Evolutionary conservation across 2,888 invertebrate species (phyloP), one percentile per base, ranked within the genome.

Genomic region (Dusona sp.): DNA sequence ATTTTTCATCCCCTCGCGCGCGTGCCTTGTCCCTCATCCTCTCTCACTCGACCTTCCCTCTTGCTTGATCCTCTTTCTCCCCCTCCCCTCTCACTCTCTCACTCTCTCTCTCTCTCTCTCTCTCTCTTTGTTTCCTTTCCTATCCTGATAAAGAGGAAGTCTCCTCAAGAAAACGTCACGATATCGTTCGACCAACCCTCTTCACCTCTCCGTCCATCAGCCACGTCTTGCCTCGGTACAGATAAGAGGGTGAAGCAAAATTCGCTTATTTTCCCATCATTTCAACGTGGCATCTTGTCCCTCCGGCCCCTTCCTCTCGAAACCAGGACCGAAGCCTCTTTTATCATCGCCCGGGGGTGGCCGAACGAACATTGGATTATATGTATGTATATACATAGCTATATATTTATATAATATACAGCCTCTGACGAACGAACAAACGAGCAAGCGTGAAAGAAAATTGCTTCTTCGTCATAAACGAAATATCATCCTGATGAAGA

Each of bases 261-360:
- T 94, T 93, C 91, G 93, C 93, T 94, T 94, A 94, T 94, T 93
- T 94, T 94, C 92, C 89, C 93, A 93, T 94, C 93, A 92, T 91
- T 91, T 90, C 91, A 89, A 89, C 93, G 91, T 91, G 92, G 92
- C 93, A 93, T 93, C 93, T 93, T 93, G 93, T 92, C 92, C 88
- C 81, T 64, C 42, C n/a, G 6, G 13, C 48, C 65, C 45, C 48
- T 19, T 42, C 64, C 48, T 33, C 67, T 36, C 22, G 29, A 13
- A 42, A n/a, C 38, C 13, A 16, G 67, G 87, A 84, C 73, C 88
- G 89, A 89, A 90, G 90, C 33, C 79, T 91, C 89, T 92, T 92
- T 92, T 92, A 92, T 93, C 92, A 91, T 93, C 90, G 90, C 87
- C 90, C 57, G 88, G 88, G 89, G 83, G 74, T 77, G 48, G 51